Evolutionary conservation across 2,113 vertebrate genomes (phyloP), one percentile per base, ranked within the genome.

Genomic region (Podocnemis expansa): DNA sequence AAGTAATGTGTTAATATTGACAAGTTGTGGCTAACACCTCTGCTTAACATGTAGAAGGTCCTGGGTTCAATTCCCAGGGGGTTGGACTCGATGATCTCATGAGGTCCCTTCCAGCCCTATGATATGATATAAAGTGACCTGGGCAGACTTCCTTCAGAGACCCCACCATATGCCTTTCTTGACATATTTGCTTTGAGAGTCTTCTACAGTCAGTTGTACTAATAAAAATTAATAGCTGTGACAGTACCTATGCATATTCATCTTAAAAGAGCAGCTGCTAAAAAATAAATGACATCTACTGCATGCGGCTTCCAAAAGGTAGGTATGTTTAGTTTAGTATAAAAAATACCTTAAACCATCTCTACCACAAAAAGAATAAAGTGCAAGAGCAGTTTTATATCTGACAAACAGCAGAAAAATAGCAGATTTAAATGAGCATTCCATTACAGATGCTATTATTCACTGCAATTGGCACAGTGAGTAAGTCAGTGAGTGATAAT

Each of bases 401-500:
- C 82, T 90, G 90, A 92, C 47, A 95, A 91, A 83, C 47, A 80
- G 38, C 1, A 1, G 94, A 95, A 96, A 83, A 60, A 1, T 4
- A 80, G 51, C 49, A 49, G 73, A 87, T 78, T 73, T 92, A 67
- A 34, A 76, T 55, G 52, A 73, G 43, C 1, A 9, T 58, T 84
- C 88, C 58, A 70, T 45, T 56, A 80, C 27, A 84, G 29, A 63
- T 55, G 52, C 60, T 12, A 31, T 49, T 89, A 85, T 14, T 88
- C 85, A 22, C 14, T 41, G 41, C 5, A 88, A 6, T 52, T 87
- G 56, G 47, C 55, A 88, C 41, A 7, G 4, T 93, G 58, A 95
- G 91, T 93, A 95, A 89, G 22, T 38, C 93, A 82, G 84, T 70
- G 82, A 22, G 56, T 84, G 34, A 82, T 47, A 80, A 89, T 91